phyloP scores from a whole-genome alignment of 2,797 vertebrate species.

The Clangula hyemalis region DNA sequence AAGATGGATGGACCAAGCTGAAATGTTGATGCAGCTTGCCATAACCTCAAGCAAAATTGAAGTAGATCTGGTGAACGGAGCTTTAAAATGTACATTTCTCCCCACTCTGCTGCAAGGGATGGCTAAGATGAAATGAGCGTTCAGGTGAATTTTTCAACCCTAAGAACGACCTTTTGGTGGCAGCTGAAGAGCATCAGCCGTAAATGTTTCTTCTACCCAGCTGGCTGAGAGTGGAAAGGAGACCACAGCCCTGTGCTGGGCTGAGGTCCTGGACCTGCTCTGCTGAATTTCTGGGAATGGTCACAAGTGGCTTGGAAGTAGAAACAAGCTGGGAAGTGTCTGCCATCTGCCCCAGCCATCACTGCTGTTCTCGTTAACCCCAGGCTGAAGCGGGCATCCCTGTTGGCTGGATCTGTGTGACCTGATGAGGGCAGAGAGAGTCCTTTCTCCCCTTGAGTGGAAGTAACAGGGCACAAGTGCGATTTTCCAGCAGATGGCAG shows the following conservation, averaged over 20 bases:
- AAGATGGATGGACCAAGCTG: fast-evolving
- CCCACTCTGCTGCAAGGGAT: background rate
- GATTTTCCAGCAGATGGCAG: slow-evolving; percentile 36
- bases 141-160: background rate
- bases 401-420: background rate
- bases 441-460: background rate
- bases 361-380: background rate
- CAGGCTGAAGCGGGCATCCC: background rate
- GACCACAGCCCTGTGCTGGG: background rate
- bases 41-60: background rate
- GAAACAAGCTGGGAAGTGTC: background rate
- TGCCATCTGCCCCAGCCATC: background rate
- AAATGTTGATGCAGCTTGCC: background rate
- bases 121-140: background rate
- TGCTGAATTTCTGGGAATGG: background rate
- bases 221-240: background rate
- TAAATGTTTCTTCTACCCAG: background rate
- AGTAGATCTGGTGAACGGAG: background rate
- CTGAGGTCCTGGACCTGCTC: background rate
- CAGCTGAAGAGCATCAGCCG: background rate
- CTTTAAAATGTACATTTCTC: background rate
- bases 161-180: background rate
- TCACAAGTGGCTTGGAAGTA: background rate
- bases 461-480: background rate
- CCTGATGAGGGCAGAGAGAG: background rate